Conservation (phyloP, 2,797 vertebrate species). For the Ceyx erithaca region DNA sequence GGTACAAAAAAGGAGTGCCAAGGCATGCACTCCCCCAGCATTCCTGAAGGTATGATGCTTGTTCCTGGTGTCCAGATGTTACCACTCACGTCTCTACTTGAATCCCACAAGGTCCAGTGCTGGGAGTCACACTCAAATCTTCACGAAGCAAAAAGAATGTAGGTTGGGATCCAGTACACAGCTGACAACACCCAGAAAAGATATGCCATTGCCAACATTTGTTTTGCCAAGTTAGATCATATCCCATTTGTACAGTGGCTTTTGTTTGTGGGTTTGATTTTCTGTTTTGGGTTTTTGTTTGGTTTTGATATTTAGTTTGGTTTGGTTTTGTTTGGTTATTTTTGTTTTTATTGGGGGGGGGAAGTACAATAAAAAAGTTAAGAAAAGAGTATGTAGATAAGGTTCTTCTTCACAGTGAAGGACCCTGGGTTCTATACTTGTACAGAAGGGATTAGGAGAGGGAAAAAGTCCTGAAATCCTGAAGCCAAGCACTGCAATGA, state of each 20-base stretch:
- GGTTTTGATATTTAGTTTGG: too few relatives aligned
- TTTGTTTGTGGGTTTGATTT: not conserved
- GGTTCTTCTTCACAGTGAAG: not conserved
- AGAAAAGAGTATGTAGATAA: not conserved
- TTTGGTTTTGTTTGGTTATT: not conserved
- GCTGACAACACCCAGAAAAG: slow-evolving; percentile 56
- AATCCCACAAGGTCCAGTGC: not conserved
- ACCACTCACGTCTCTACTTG: not conserved
- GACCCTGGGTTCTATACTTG: not conserved
- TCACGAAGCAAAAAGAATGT: slow-evolving; percentile 31
- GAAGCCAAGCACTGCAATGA: not conserved
- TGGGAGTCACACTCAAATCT: slow-evolving; percentile 12
- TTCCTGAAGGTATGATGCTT: slow-evolving; percentile 59
- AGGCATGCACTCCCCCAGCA: slow-evolving; percentile 34
- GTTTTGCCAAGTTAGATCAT: slow-evolving; percentile 33
- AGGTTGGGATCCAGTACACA: not conserved
- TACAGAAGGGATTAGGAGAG: not conserved
- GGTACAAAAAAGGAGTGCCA: slow-evolving; percentile 15
- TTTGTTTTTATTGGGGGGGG: too few relatives aligned
- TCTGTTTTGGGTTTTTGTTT: not conserved
- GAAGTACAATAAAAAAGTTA: not conserved
- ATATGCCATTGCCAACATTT: not conserved
- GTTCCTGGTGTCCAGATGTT: slow-evolving; percentile 49
- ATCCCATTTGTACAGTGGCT: not conserved
- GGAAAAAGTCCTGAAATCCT: not conserved